Percentiles rank a stretch among this genome's conserved stretches.
Conservation (phyloP, 2,888 invertebrate genomes). For the Cheilosia grossa region DNA sequence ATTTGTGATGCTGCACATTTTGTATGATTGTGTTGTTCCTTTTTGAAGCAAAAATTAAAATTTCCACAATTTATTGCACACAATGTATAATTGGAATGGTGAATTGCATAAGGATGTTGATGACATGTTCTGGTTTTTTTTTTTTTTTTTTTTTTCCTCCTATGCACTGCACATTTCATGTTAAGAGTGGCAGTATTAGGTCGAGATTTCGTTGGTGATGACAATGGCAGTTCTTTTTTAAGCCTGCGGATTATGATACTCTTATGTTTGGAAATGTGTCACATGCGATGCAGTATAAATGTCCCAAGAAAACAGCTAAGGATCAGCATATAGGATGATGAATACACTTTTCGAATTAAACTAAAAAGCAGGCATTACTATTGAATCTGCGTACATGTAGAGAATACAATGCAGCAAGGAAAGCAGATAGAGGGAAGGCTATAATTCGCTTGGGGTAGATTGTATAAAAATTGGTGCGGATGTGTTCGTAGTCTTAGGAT, state of each 20-base stretch:
- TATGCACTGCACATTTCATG: conserved; percentile 29
- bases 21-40: background rate
- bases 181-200: conserved; percentile 59
- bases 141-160: conserved; percentile 34
- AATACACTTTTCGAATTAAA: background rate
- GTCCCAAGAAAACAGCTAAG: background rate
- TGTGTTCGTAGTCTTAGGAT: no score
- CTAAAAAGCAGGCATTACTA: background rate
- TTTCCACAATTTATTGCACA: conserved; percentile 41
- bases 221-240: conserved; percentile 42
- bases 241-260: conserved; percentile 41
- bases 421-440: no score
- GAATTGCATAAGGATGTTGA: conserved; percentile 42
- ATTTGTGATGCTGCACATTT: background rate
- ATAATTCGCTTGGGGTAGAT: no score
- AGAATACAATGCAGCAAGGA: no score
- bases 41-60: conserved; percentile 47
- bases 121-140: conserved; percentile 33
- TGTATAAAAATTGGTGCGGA: no score
- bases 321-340: background rate
- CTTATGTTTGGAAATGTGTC: conserved; percentile 39
- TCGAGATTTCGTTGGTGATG: conserved; percentile 38
- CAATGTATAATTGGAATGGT: conserved; percentile 31
- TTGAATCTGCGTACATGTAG: no score
- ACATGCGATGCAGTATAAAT: conserved; percentile 8